phyloP scores from a whole-genome alignment of 2,113 vertebrate species.

The Numenius arquata region DNA sequence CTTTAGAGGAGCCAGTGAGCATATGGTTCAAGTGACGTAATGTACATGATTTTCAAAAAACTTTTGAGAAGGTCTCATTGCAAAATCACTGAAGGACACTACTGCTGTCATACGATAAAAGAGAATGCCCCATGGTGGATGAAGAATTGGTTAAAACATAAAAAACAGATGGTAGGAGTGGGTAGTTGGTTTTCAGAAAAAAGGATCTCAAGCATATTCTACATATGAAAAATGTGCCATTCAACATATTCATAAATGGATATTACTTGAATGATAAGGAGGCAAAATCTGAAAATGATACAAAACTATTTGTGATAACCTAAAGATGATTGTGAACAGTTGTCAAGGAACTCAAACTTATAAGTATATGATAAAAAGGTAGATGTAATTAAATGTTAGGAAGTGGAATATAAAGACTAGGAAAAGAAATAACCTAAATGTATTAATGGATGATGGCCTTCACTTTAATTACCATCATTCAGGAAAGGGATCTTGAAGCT shows the following conservation, averaged over 20 bases:
- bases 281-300: not conserved
- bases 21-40: constrained; percentile 2
- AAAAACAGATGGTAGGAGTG: not conserved
- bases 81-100: not conserved
- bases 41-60: not conserved
- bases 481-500: not conserved
- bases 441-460: not conserved
- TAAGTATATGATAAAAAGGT: not conserved
- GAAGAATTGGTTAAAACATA: not conserved
- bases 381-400: not conserved
- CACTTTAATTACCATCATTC: not conserved
- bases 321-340: not conserved
- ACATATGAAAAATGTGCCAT: not conserved
- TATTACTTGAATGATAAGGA: not conserved
- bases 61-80: not conserved
- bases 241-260: not conserved
- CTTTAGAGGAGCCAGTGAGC: not conserved
- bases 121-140: not conserved
- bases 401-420: not conserved
- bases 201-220: not conserved
- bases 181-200: constrained; percentile 1
- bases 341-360: not conserved
- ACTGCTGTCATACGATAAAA: not conserved
- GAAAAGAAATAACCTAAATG: not conserved
- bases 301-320: not conserved